Conservation (phyloP, 2,888 invertebrate species). For the Perizoma affinitatum region DNA sequence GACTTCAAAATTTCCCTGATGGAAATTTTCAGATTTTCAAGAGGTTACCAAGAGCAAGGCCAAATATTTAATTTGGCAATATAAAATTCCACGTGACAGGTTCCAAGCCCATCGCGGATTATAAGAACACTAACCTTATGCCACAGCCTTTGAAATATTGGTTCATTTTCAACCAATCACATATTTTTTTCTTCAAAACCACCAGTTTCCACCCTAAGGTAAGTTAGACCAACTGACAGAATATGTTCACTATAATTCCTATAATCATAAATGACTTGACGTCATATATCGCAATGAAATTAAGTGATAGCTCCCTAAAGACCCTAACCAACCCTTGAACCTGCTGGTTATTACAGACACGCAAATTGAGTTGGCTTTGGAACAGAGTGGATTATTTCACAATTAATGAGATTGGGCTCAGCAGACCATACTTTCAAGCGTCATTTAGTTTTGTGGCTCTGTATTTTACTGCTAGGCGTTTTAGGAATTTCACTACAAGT, state of each 20-base stretch:
- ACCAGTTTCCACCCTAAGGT: too few species aligned
- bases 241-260: slow-evolving; percentile 2
- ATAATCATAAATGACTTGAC: slow-evolving; percentile 20
- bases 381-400: slow-evolving; percentile 32
- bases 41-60: too few species aligned
- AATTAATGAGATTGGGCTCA: slow-evolving; percentile 30
- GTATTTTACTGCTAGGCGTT: slow-evolving; percentile 22
- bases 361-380: slow-evolving; percentile 37
- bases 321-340: slow-evolving; percentile 26
- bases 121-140: too few species aligned
- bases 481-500: slow-evolving; percentile 13
- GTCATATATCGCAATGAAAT: slow-evolving; percentile 37
- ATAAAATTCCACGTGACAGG: too few species aligned
- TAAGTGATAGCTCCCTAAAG: slow-evolving; percentile 37
- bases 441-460: slow-evolving; percentile 25
- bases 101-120: too few species aligned
- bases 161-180: too few species aligned
- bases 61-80: too few species aligned
- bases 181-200: too few species aligned
- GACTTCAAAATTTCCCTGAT: too few species aligned
- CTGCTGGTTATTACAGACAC: slow-evolving; percentile 33
- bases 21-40: too few species aligned
- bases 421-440: slow-evolving; percentile 29
- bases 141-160: too few species aligned
- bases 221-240: too few species aligned